Evolutionary conservation across 92 coral and sea anemone genomes (phyloP), one percentile per base, ranked within the genome.

Genomic region (Epizoanthus scotinus): DNA sequence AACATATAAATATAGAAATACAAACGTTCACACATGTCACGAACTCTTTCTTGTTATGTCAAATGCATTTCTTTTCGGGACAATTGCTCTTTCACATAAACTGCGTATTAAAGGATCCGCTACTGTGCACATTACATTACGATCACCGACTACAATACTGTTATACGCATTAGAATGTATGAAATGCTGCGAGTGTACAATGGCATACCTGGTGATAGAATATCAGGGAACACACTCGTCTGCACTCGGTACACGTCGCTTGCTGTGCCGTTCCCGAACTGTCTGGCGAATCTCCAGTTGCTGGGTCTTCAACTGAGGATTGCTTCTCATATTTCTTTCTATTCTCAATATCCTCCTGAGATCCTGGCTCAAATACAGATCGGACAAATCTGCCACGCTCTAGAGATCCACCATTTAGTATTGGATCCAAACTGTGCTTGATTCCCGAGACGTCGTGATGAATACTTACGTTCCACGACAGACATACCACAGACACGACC

Each of bases 211-310:
- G 81, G 15, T 75, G 81, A 63, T 75, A 75, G 57, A 75, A 75
- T n/a, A 75, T 60, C 29, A 75, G 81, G 0, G 67, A 58, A 5
- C 81, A 75, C 22, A 75, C 61, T 40, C 81, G 60, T 67, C 61
- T 75, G 50, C 81, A 75, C 55, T 75, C 81, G 38, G 81, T 31
- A 75, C 81, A 75, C 0, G 81, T 75, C 34, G 81, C 81, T 60
- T 75, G 81, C 27, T 59, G 34, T n/a, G 10, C 15, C 12, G 67
- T 25, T 0, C 44, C 56, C 21, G 67, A 6, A 26, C 20, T 21
- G 42, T 47, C 62, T 24, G 3, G 6, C 0, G 64, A 55, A 56
- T 26, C 63, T 18, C 12, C 67, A 0, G 55, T 14, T 14, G 31
- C 38, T 21, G 55, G 57, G 20, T 12, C 67, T 14, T 25, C 22